Base-by-base conservation (phyloP, 2,113 vertebrate genomes). In the Myiozetetes cayanensis region DNA sequence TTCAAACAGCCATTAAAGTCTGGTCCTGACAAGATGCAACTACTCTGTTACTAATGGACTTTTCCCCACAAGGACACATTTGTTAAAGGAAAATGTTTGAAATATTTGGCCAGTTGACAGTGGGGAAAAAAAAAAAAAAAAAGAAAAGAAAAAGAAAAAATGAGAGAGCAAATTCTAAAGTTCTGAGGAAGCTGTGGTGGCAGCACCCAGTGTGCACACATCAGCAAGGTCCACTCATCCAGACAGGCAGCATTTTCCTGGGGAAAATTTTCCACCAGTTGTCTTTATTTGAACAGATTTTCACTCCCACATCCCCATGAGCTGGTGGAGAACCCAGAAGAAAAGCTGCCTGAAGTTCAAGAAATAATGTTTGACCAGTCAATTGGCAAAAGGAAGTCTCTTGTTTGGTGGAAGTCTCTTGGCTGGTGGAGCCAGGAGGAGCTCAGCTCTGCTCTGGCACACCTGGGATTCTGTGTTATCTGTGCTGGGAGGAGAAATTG, bases 1-100 rank as follows among this genome's bases (percentile, higher is more conserved):
- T 96, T 97, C 95, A 97, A 97, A 96, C 95, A 94, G 84, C 88
- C 94, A 65, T 96, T 96, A 95, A 96, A 93, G 90, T 81, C 94
- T 90, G 94, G 90, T 93, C 96, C 72, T 85, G 95, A 95, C 95
- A 96, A 96, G 95, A 96, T 66, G 94, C 85, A 97, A 86, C 80
- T 85, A 87, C 91, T 82, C 77, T 91, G 88, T 90, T 93, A 79
- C 83, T 95, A 95, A 92, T 94, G 96, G 91, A 95, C 85, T 95
- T 97, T 96, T 66, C 74, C 85, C 78, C 88, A 91, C 92, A 95
- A 96, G 96, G 84, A 67, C 93, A 93, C 87, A 58, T 94, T 95
- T 90, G 77, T 81, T 82, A 79, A 91, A 96, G 70, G 84, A 88
- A 95, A 97, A 94, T 85, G 89, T 81, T 90, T 67, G 67, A 84